These are phyloP conservation scores for Notothenia rossii DNA, from an alignment of 2,113 vertebrate genomes.

Conservation along the genomic window DNA sequence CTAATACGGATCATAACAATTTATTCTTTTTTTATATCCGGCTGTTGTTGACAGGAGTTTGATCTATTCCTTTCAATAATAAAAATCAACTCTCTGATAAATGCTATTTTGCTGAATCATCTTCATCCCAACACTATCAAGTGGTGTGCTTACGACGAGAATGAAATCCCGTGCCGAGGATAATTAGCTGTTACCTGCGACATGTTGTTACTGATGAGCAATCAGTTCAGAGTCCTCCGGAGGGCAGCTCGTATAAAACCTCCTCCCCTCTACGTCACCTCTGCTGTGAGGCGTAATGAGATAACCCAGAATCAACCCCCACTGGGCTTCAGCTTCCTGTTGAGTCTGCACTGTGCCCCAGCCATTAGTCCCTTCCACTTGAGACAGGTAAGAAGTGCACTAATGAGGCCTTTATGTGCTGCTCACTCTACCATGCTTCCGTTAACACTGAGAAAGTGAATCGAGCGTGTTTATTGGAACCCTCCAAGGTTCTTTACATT, in stretches of 20 bases:
- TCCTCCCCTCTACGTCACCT: slow-evolving; percentile 57
- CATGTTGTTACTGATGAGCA: slow-evolving; percentile 21
- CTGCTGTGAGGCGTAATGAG: slow-evolving; percentile 72
- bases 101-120: slow-evolving; percentile 24
- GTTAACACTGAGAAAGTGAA: background rate
- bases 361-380: slow-evolving; percentile 59
- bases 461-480: slow-evolving; percentile 21
- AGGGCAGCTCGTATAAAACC: slow-evolving; percentile 33
- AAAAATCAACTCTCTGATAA: slow-evolving; percentile 1
- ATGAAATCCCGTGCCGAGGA: background rate
- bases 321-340: slow-evolving; percentile 48
- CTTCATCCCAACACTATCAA: slow-evolving; percentile 7
- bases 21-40: slow-evolving; percentile 24
- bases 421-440: slow-evolving; percentile 18
- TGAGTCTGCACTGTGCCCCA: slow-evolving; percentile 42
- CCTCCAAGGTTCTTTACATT: background rate
- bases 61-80: background rate
- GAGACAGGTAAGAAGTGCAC: slow-evolving; percentile 56
- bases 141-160: slow-evolving; percentile 23
- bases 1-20: background rate
- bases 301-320: slow-evolving; percentile 75
- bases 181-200: slow-evolving; percentile 50
- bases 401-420: slow-evolving; percentile 61
- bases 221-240: slow-evolving; percentile 58
- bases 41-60: too few relatives aligned